Conservation (phyloP, 1,140 invertebrate species). For the Leptinotarsa texana region DNA sequence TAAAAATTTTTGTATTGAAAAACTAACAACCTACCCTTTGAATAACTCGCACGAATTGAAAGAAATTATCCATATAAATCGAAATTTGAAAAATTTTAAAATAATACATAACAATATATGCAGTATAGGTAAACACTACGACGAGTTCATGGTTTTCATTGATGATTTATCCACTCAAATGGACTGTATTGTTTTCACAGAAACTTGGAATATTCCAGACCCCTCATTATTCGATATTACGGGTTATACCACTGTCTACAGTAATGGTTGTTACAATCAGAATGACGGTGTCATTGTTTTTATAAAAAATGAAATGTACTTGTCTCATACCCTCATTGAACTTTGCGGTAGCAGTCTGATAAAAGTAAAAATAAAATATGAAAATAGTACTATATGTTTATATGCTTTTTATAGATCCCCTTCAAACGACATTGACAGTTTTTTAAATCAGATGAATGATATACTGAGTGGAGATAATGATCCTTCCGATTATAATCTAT, state of each 20-base stretch:
- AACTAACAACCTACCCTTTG: not conserved
- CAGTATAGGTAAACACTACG: not conserved
- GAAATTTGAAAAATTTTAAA: not conserved
- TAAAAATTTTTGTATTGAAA: not conserved
- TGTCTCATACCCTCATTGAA: not conserved
- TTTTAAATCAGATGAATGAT: slow-evolving; percentile 1
- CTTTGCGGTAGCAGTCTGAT: not conserved
- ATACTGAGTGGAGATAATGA: not conserved
- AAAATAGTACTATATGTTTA: not conserved
- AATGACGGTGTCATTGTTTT: slow-evolving; percentile 14
- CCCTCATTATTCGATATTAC: not conserved
- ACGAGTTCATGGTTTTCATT: slow-evolving; percentile 4
- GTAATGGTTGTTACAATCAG: slow-evolving; percentile 10
- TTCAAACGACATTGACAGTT: not conserved
- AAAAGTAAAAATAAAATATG: slow-evolving; percentile 1
- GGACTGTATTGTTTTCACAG: slow-evolving; percentile 16
- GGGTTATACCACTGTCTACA: slow-evolving; percentile 7
- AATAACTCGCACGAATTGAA: not conserved
- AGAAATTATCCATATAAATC: not conserved
- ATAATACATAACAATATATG: slow-evolving; percentile 14
- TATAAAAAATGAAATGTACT: not conserved
- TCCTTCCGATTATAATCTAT: not conserved
- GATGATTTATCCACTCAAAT: not conserved
- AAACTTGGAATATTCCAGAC: not conserved
- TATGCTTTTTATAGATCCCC: slow-evolving; percentile 16